phyloP scores from a whole-genome alignment of 2,797 vertebrate genomes.

The Astyanax mexicanus region DNA sequence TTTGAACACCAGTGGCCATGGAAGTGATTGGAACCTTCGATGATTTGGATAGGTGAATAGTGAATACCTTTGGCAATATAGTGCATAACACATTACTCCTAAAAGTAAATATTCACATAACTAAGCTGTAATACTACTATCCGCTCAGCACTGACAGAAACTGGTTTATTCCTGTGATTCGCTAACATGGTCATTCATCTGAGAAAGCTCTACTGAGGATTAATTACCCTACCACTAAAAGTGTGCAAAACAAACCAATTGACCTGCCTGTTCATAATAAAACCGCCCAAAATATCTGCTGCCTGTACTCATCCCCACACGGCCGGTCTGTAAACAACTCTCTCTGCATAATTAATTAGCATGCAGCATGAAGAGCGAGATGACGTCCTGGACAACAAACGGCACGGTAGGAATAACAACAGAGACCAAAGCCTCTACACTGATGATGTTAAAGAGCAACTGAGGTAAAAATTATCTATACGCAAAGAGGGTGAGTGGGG shows the following conservation, averaged over 20 bases:
- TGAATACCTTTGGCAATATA: too few relatives aligned
- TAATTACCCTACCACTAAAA: not conserved
- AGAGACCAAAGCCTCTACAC: not conserved
- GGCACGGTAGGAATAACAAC: slow-evolving; percentile 22
- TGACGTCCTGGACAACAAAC: slow-evolving; percentile 10
- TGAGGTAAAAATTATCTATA: slow-evolving; percentile 10
- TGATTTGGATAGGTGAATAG: too few relatives aligned
- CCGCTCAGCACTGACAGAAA: too few relatives aligned
- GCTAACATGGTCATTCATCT: not conserved
- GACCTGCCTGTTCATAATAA: slow-evolving; percentile 17
- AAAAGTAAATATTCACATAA: too few relatives aligned
- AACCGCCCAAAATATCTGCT: not conserved
- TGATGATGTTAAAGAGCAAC: not conserved
- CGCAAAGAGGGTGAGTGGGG: not conserved
- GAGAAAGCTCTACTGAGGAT: not conserved
- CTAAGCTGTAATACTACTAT: too few relatives aligned
- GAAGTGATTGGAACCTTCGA: too few relatives aligned
- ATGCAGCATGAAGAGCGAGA: slow-evolving; percentile 30
- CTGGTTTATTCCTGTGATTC: not conserved
- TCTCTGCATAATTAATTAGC: slow-evolving; percentile 31
- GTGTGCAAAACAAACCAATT: slow-evolving; percentile 12
- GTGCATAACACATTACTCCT: too few relatives aligned
- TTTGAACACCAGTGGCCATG: too few relatives aligned
- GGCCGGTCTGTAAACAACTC: slow-evolving; percentile 37
- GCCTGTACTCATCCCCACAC: slow-evolving; percentile 29